phyloP scores from a whole-genome alignment of 2,797 vertebrate genomes.

The Chelidonichthys spinosus region DNA sequence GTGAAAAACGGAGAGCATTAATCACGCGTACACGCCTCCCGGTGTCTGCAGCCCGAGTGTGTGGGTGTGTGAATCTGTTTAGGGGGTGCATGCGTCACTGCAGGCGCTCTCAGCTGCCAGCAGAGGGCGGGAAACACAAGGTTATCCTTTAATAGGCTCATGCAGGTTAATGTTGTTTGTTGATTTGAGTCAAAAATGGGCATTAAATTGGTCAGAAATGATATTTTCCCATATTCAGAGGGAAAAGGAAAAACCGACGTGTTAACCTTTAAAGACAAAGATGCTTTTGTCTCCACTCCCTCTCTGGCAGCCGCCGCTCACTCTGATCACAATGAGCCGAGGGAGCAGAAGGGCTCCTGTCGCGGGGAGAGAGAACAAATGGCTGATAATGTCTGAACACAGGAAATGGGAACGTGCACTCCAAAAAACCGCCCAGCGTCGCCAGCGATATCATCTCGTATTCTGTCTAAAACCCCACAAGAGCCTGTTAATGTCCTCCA shows the following conservation, averaged over 20 bases:
- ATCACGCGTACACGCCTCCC: conserved; percentile 63
- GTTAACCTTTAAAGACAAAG: conserved; percentile 44
- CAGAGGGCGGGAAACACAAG: conserved; percentile 64
- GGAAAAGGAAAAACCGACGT: conserved; percentile 5
- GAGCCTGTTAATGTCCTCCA: not conserved
- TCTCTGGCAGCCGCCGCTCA: conserved; percentile 35
- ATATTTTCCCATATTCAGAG: too few species aligned
- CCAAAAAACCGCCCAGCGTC: not conserved
- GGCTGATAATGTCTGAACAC: conserved; percentile 25
- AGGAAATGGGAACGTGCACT: conserved; percentile 17
- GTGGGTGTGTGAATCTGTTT: conserved; percentile 49
- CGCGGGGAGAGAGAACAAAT: conserved; percentile 5
- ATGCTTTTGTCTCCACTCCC: conserved; percentile 6
- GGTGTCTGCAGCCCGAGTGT: conserved; percentile 61
- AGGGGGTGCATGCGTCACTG: conserved; percentile 5
- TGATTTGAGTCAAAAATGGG: not conserved
- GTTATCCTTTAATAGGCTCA: not conserved
- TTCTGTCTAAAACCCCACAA: conserved; percentile 7
- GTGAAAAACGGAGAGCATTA: conserved; percentile 61
- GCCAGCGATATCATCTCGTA: conserved; percentile 12
- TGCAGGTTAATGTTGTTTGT: not conserved
- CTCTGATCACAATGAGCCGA: conserved; percentile 42
- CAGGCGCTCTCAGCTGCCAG: conserved; percentile 25
- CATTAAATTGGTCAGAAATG: not conserved
- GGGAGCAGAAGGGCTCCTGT: conserved; percentile 20